phyloP scores from a whole-genome alignment of 2,113 vertebrate species.

The Cercocebus atys region DNA sequence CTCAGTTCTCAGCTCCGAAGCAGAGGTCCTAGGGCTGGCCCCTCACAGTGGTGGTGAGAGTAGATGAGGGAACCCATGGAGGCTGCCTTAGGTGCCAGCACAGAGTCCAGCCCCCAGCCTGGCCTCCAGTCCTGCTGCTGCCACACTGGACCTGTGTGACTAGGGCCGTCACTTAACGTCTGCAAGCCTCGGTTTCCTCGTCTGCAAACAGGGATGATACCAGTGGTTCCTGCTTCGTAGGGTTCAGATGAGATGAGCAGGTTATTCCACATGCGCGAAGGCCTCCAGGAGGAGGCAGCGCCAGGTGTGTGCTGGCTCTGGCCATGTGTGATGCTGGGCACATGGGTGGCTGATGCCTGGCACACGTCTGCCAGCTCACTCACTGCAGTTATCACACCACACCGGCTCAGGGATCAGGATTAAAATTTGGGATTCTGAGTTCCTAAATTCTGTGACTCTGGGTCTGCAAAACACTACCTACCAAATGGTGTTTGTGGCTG shows the following conservation, averaged over 20 bases:
- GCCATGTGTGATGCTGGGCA: fast-evolving
- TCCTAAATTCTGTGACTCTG: neutral
- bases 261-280: fast-evolving
- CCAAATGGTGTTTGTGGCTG: fast-evolving
- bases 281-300: fast-evolving
- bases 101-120: neutral
- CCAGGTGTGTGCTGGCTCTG: fast-evolving
- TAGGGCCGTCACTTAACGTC: fast-evolving
- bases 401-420: neutral
- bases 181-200: neutral
- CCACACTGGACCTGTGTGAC: fast-evolving
- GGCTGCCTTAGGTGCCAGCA: fast-evolving
- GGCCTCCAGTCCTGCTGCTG: neutral
- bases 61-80: fast-evolving
- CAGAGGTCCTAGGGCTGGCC: neutral
- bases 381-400: fast-evolving
- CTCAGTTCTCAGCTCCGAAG: too few species aligned
- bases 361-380: fast-evolving
- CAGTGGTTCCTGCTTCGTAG: fast-evolving
- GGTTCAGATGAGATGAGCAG: fast-evolving
- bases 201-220: neutral
- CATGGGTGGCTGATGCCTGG: fast-evolving
- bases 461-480: fast-evolving
- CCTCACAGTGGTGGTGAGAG: too few species aligned
- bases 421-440: neutral